These are phyloP conservation scores for Acanthopleura granulata DNA, from an alignment of 2,888 invertebrate genomes.

Conservation along the genomic window DNA sequence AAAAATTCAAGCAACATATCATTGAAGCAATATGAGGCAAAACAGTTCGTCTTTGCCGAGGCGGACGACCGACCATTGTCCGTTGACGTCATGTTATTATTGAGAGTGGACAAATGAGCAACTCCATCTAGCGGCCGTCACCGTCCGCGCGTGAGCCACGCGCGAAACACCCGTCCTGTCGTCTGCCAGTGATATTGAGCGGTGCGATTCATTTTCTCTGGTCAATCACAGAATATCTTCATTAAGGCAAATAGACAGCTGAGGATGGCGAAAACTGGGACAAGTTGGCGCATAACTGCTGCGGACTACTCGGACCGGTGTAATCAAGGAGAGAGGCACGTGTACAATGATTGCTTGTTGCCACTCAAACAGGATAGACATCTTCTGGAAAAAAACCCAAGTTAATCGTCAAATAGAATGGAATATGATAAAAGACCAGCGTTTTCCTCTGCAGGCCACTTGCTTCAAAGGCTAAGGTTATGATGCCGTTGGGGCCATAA, in stretches of 20 bases:
- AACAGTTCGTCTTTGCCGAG: background rate
- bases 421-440: background rate
- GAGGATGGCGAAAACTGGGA: background rate
- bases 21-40: background rate
- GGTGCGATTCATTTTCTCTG: background rate
- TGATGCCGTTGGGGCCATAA: background rate
- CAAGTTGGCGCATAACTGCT: background rate
- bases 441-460: background rate
- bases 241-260: background rate
- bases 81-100: background rate
- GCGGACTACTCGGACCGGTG: background rate
- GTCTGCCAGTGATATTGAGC: background rate
- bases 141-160: background rate
- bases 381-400: background rate
- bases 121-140: background rate
- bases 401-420: background rate
- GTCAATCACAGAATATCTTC: constrained; percentile 1
- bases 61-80: background rate
- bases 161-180: background rate
- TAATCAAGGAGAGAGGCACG: background rate
- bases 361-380: background rate
- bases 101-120: background rate
- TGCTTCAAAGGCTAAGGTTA: background rate
- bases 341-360: constrained; percentile 4
- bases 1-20: background rate